phyloP scores from a whole-genome alignment of 1,140 invertebrate genomes.

The Araneus ventricosus region DNA sequence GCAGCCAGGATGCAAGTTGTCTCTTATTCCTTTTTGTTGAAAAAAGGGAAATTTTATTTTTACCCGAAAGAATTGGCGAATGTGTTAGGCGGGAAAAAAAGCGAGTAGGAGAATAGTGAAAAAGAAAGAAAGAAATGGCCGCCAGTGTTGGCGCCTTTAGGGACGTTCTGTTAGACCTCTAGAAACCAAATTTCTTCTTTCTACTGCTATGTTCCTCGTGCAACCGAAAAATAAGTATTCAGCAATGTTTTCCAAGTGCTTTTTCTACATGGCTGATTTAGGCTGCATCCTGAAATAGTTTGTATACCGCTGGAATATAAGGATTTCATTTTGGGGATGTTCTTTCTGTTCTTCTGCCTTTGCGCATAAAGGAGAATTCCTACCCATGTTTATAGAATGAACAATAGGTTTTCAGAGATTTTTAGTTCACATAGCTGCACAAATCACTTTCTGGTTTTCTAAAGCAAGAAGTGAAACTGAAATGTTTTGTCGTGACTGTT shows the following conservation, averaged over 20 bases:
- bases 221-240: constrained; percentile 57
- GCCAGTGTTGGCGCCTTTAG: constrained; percentile 36
- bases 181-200: constrained; percentile 62
- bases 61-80: constrained; percentile 51
- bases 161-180: constrained; percentile 36
- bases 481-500: too few species aligned
- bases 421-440: neutral
- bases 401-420: neutral
- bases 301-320: constrained; percentile 22
- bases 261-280: constrained; percentile 51
- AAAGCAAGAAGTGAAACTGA: too few species aligned
- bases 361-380: neutral
- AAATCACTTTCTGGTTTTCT: neutral
- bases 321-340: constrained; percentile 50
- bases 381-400: neutral
- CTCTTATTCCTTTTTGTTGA: constrained; percentile 40
- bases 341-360: neutral
- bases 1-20: constrained; percentile 45
- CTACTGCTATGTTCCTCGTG: constrained; percentile 12
- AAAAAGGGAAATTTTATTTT: constrained; percentile 56
- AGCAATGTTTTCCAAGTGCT: constrained; percentile 48
- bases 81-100: constrained; percentile 32
- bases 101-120: neutral
- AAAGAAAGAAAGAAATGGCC: constrained; percentile 23
- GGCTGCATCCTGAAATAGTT: constrained; percentile 38